Conservation (phyloP, 1,140 invertebrate genomes). For the Sycobia sp. region DNA sequence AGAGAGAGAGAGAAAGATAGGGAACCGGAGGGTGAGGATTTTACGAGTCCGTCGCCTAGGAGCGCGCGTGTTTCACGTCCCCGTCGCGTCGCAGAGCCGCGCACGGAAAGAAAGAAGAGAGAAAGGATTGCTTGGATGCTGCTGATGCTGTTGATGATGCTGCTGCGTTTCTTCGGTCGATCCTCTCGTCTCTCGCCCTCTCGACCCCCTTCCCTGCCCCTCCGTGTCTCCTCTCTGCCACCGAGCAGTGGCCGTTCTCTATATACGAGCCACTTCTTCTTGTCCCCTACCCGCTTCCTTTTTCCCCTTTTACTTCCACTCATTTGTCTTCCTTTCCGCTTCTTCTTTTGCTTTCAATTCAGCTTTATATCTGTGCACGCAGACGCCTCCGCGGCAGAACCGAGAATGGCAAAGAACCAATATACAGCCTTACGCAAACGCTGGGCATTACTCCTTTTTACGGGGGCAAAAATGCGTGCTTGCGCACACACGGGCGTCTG, state of each 20-base stretch:
- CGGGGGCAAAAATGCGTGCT: no score
- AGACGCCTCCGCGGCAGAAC: background rate
- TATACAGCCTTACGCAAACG: background rate
- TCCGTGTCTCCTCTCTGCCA: background rate
- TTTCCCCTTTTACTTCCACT: background rate
- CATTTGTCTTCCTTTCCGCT: constrained; percentile 13
- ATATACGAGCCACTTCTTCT: background rate
- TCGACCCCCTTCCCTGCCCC: background rate
- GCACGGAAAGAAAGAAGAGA: background rate
- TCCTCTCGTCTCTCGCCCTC: background rate
- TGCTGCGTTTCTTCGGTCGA: background rate
- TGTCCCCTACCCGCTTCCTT: background rate
- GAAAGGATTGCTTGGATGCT: background rate
- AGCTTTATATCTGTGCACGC: background rate
- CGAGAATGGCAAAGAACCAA: background rate
- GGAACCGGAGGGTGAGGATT: constrained; percentile 19
- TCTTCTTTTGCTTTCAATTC: constrained; percentile 3
- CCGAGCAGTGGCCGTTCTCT: no score
- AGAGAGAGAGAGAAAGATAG: no score
- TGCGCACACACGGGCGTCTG: no score
- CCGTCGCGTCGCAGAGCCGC: background rate
- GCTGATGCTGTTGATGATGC: background rate
- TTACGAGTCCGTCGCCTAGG: constrained; percentile 18
- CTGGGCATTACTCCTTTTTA: background rate
- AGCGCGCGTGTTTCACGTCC: background rate